Evolutionary conservation across 2,113 vertebrate genomes (phyloP), one percentile per base, ranked within the genome.

Genomic region (Alectura lathami): DNA sequence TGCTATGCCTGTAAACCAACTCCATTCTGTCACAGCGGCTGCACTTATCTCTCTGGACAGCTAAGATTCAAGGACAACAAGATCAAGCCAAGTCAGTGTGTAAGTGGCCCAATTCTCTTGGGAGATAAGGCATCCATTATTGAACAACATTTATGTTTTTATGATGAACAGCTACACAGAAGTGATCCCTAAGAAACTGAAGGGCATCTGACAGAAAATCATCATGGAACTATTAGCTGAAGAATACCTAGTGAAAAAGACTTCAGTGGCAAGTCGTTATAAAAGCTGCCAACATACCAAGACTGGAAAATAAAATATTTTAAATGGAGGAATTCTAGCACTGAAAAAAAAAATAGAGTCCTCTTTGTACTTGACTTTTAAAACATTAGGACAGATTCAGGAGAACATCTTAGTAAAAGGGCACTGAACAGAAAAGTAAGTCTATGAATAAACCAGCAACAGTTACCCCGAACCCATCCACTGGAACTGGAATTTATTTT

Each of bases 41-140:
- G 79, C 54, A 68, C 83, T 90, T 93, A 51, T n/a, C 54, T 83
- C 70, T 72, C 32, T 9, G 69, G 88, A 17, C 56, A 92, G 83
- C 73, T 64, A 86, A 45, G 66, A 94, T 56, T 92, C 77, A 94
- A 92, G 91, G 92, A 86, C 88, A 91, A 84, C 63, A 72, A 30
- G 56, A 86, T 68, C 43, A 73, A 82, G 51, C 24, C 56, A 95
- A 91, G 54, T 56, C 66, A 91, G 48, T 18, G 32, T 21, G 30
- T 16, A 82, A 29, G 29, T 60, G n/a, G 21, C 27, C 56, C 68
- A 77, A 32, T n/a, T 54, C 59, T 20, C 8, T 87, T 69, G 45
- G n/a, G 48, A 82, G 62, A 48, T 30, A 74, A 57, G 36, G 34
- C 32, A 81, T 34, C 67, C 3, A 42, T 14, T 47, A 54, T 30